Conservation (phyloP, 2,113 vertebrate species). For the Atlantisia rogersi region DNA sequence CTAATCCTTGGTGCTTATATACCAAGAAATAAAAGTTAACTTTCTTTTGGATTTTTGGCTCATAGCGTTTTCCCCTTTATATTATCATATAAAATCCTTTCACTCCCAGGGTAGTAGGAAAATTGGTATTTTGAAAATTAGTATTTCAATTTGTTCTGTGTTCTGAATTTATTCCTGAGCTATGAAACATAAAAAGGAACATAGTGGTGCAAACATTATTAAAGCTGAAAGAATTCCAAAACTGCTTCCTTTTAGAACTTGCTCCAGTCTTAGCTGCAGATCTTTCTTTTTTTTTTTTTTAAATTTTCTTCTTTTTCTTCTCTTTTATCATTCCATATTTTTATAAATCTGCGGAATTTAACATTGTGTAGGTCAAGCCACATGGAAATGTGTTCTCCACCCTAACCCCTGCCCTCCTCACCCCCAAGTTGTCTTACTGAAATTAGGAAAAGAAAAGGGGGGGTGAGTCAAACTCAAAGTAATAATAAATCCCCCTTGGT, state of each 20-base stretch:
- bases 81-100: neutral
- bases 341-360: neutral
- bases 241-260: neutral
- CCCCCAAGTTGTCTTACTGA: neutral
- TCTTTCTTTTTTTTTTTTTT: rapidly evolving
- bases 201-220: neutral
- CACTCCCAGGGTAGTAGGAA: neutral
- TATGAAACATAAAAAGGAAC: neutral
- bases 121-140: neutral
- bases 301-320: neutral
- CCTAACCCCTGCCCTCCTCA: no score
- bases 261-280: neutral
- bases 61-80: neutral
- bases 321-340: neutral
- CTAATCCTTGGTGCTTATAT: neutral
- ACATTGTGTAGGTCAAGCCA: neutral
- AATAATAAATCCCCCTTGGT: neutral
- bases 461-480: neutral
- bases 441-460: neutral
- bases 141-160: neutral
- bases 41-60: neutral
- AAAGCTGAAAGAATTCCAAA: neutral
- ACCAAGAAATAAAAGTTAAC: neutral
- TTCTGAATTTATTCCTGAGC: neutral
- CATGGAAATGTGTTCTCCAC: neutral